Percentiles rank a stretch among this genome's conserved stretches.
phyloP scores from a whole-genome alignment of 2,888 invertebrate genomes.

The Lasioglossum pauxillum region DNA sequence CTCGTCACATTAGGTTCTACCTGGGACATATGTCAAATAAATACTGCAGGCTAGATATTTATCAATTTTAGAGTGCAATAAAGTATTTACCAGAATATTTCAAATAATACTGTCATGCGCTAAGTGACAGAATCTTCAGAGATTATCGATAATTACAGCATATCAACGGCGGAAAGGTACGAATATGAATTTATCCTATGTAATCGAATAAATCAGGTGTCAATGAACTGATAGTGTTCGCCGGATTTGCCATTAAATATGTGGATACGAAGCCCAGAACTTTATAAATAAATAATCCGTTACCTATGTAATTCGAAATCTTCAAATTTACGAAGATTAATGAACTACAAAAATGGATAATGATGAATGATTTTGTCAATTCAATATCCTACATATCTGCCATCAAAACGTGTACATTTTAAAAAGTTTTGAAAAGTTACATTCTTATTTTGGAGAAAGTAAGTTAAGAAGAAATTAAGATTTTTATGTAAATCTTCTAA shows the following conservation, averaged over 20 bases:
- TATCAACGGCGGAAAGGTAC: background rate
- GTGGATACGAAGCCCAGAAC: background rate
- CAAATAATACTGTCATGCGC: background rate
- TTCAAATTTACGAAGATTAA: background rate
- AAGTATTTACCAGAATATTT: background rate
- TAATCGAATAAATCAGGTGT: background rate
- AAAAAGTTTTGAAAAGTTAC: background rate
- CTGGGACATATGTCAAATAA: background rate
- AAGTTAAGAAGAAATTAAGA: background rate
- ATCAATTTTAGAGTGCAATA: no score
- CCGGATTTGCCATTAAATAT: background rate
- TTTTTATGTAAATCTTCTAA: no score
- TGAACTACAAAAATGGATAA: background rate
- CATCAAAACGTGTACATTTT: background rate
- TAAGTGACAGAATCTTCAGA: background rate
- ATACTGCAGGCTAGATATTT: background rate
- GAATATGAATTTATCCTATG: background rate
- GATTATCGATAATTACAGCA: background rate
- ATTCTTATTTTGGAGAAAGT: background rate
- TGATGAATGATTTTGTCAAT: background rate
- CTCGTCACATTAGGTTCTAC: background rate
- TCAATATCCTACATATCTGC: background rate
- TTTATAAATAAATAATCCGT: background rate
- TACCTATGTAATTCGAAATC: background rate
- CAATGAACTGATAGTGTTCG: background rate